Evolutionary conservation across 2,113 vertebrate species (phyloP).

Genomic region (Proterorhinus semilunaris): DNA sequence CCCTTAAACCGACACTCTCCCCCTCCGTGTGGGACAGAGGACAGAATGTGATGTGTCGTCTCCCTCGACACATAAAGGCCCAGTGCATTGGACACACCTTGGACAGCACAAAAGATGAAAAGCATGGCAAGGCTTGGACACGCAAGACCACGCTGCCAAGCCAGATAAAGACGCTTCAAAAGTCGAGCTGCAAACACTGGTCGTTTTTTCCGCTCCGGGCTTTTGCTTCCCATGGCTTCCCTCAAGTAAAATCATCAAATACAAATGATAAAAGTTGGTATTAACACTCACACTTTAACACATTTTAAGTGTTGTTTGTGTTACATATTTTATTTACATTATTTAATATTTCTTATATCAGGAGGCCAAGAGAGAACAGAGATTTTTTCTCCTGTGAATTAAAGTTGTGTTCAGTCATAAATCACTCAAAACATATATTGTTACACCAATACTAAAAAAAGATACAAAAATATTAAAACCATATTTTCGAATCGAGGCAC

Average conservation of each 20-base stretch:
- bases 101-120: constrained; percentile 81
- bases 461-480: too few species aligned
- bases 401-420: too few species aligned
- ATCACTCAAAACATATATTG: too few species aligned
- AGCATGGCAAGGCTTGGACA: constrained; percentile 73
- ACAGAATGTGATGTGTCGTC: constrained; percentile 79
- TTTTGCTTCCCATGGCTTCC: constrained; percentile 63
- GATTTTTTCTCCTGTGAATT: too few species aligned
- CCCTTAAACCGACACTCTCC: constrained; percentile 28
- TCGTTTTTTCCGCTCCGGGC: constrained; percentile 59
- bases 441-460: too few species aligned
- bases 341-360: too few species aligned
- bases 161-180: constrained; percentile 81
- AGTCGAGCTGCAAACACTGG: constrained; percentile 67
- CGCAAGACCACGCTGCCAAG: constrained; percentile 75
- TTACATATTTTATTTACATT: too few species aligned
- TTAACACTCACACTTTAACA: not conserved
- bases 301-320: not conserved
- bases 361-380: too few species aligned
- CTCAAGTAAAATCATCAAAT: constrained; percentile 23
- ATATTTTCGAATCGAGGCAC: too few species aligned
- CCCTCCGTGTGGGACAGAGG: constrained; percentile 69
- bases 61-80: constrained; percentile 72
- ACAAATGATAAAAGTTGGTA: not conserved
- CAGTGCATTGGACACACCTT: constrained; percentile 82